Evolutionary conservation across 2,113 vertebrate species (phyloP), one percentile per base, ranked within the genome.

Genomic region (Salvator merianae): DNA sequence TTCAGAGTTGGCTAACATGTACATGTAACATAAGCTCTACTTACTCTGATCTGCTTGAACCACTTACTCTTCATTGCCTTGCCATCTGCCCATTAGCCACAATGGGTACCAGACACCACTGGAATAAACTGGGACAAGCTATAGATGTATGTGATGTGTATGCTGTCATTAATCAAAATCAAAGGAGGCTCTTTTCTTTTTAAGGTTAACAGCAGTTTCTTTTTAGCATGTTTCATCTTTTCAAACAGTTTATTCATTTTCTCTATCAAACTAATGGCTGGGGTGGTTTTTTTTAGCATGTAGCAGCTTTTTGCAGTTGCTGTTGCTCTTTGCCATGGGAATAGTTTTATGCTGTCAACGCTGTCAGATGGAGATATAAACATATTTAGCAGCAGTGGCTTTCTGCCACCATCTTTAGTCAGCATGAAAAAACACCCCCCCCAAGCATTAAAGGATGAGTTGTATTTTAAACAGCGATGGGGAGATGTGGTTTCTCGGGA

Each of bases 301-400:
- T 88, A 86, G 82, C 34, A 84, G 78, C 84, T 92, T 88, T 77
- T 91, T 91, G 22, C n/a, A 76, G 81, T 91, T 92, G 84, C 88
- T 86, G 28, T 82, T 88, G 38, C 62, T 83, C 88, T 91, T 92
- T 84, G 73, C 83, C 92, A 78, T 88, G 86, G 90, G 87, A 88
- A 92, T 93, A 93, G 81, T 65, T 82, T 84, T 26, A 0, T 84
- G 86, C 75, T 88, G 85, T 83, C 77, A 91, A 81, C 63, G 63
- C 88, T 82, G 75, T 0, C 0, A 91, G 87, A 94, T 88, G 81
- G 83, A 90, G 93, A 94, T 90, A 87, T 89, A 92, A 93, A 90
- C 85, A 91, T 84, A 85, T 74, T 88, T 88, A 93, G 89, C 87
- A 86, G 59, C 79, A 92, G 90, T 93, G 91, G 82, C 94, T 95